Conservation (phyloP, 2,888 invertebrate species). For the Dorcus parallelipipedus region DNA sequence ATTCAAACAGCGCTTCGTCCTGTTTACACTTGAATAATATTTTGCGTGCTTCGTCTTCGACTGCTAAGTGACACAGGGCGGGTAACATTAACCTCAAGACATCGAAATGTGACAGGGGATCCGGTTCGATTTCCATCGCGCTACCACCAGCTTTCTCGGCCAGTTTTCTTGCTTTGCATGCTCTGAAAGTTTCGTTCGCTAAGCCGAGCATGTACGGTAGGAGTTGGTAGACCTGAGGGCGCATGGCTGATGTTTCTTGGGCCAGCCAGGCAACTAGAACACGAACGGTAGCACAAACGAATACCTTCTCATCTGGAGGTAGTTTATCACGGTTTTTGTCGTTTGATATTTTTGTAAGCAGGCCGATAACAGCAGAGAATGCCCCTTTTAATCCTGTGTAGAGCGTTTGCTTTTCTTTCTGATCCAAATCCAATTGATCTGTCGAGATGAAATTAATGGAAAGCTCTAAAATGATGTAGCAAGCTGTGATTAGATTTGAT, state of each 20-base stretch:
- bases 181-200: slow-evolving; percentile 80
- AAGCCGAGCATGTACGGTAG: slow-evolving; percentile 78
- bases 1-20: slow-evolving; percentile 77
- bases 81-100: slow-evolving; percentile 80
- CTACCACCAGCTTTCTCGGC: slow-evolving; percentile 63
- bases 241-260: slow-evolving; percentile 86
- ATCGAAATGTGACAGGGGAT: slow-evolving; percentile 55
- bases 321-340: slow-evolving; percentile 70
- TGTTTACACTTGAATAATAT: slow-evolving; percentile 74
- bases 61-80: slow-evolving; percentile 85
- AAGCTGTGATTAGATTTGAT: slow-evolving; percentile 75
- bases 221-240: slow-evolving; percentile 75
- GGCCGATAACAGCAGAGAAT: slow-evolving; percentile 75
- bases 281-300: slow-evolving; percentile 80
- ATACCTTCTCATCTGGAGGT: slow-evolving; percentile 68
- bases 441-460: slow-evolving; percentile 76
- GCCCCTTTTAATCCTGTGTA: slow-evolving; percentile 88
- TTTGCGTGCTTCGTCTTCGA: slow-evolving; percentile 83
- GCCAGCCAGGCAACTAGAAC: slow-evolving; percentile 87
- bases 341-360: slow-evolving; percentile 69
- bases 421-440: slow-evolving; percentile 79
- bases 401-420: slow-evolving; percentile 86
- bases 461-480: slow-evolving; percentile 77
- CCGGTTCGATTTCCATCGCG: slow-evolving; percentile 41
- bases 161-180: slow-evolving; percentile 63